Evolutionary conservation across 2,888 invertebrate genomes (phyloP).

Genomic region (Orgyia antiqua): DNA sequence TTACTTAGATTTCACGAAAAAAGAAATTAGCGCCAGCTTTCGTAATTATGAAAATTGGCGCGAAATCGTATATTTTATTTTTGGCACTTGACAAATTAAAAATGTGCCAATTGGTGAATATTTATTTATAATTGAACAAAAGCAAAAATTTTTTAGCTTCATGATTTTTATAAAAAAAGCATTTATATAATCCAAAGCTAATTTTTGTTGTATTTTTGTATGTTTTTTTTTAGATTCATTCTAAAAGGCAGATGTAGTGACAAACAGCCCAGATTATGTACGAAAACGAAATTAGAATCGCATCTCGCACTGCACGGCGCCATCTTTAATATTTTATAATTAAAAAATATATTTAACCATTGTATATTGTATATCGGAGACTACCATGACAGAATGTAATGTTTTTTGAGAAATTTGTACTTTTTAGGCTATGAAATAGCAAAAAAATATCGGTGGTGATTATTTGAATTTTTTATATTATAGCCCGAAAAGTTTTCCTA

Average conservation of each 20-base stretch:
- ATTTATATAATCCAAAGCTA: too few species aligned
- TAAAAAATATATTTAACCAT: conserved; percentile 33
- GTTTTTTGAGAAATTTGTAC: conserved; percentile 24
- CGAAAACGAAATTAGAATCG: conserved; percentile 15
- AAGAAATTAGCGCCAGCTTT: conserved; percentile 9
- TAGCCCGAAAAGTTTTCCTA: too few species aligned
- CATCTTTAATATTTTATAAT: conserved; percentile 17
- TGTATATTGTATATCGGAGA: conserved; percentile 71
- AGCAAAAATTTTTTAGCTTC: too few species aligned
- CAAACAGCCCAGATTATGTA: conserved; percentile 41
- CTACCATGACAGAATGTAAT: conserved; percentile 40
- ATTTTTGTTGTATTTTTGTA: not conserved
- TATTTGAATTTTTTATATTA: too few species aligned
- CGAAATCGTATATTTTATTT: conserved; percentile 14
- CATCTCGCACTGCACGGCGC: conserved; percentile 23
- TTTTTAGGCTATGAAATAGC: too few species aligned
- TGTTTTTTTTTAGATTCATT: conserved; percentile 41
- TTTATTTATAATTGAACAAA: too few species aligned
- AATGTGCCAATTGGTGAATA: not conserved
- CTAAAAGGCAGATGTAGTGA: conserved; percentile 43
- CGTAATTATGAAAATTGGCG: conserved; percentile 13
- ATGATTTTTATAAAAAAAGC: too few species aligned
- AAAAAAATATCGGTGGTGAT: too few species aligned
- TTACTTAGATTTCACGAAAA: too few species aligned
- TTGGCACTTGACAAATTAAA: conserved; percentile 5